Base-by-base conservation (phyloP, 2,888 invertebrate species). In the Phasia obesa region DNA sequence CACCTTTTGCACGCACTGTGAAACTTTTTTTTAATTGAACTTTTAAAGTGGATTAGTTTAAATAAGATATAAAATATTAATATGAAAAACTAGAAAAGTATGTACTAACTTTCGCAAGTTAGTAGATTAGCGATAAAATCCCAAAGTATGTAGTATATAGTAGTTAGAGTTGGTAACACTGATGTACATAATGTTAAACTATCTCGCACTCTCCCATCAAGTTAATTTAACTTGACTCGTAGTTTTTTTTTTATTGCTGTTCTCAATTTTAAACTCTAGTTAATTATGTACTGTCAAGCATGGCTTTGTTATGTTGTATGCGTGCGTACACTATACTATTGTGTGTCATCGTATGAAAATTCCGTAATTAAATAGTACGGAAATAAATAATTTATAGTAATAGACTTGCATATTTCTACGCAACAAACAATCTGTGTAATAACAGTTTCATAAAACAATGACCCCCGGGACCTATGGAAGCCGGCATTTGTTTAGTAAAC, bases 331-430 rank as follows among this genome's bases (percentile, higher is more conserved):
- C n/a, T 55, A 7, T 44, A 53, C 44, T 25, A 44, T 60, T 62
- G 59, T 81, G 67, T 78, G 51, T 23, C 70, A 65, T 47, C 65
- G 55, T 65, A 75, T 67, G 35, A 44, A 71, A 75, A 83, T 71
- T 79, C 71, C 79, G 27, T 79, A 79, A 79, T 83, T 79, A 79
- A 83, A 79, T 76, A 71, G 83, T 83, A 83, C 79, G 83, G 83
- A 83, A 83, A 83, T 76, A 83, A 79, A 83, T 83, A 83, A 76
- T 79, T 83, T 79, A 83, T 55, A 60, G 55, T 51, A 83, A 79
- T 79, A 71, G 65, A 76, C 59, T 71, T 71, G 75, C 67, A 64
- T 53, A 79, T 79, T 78, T 51, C 17, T 21, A 27, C 59, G 38
- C 53, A 71, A 42, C 19, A 65, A 42, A 57, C 35, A 75, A 67